Evolutionary conservation across 1,140 invertebrate species (phyloP).

Genomic region (Melanaphis sacchari): DNA sequence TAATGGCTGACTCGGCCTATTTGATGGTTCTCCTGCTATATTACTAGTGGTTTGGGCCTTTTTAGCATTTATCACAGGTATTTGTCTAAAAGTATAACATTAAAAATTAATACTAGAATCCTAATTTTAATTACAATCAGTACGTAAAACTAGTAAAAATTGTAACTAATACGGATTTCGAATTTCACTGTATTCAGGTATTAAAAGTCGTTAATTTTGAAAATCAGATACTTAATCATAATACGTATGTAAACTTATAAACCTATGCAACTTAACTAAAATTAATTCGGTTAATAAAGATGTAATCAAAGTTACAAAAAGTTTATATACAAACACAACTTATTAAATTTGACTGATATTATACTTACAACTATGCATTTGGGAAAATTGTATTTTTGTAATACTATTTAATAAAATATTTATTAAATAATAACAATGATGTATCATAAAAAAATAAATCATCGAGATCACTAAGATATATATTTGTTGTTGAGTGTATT

Average conservation of each 20-base stretch:
- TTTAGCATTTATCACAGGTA: not conserved
- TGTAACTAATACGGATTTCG: not conserved
- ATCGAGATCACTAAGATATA: too few relatives aligned
- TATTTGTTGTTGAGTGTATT: too few relatives aligned
- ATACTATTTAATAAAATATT: not conserved
- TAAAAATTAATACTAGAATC: not conserved
- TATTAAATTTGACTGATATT: not conserved
- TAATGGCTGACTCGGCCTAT: not conserved
- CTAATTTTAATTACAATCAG: not conserved
- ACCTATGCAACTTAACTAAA: too few relatives aligned
- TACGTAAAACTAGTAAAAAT: not conserved
- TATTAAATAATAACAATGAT: too few relatives aligned
- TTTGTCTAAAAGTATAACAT: constrained; percentile 18
- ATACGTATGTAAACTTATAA: too few relatives aligned
- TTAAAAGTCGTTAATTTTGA: too few relatives aligned
- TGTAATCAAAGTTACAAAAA: not conserved
- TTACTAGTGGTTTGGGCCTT: not conserved
- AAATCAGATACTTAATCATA: too few relatives aligned
- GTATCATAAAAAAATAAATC: too few relatives aligned
- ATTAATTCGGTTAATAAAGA: too few relatives aligned
- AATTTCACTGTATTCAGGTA: not conserved
- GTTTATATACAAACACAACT: not conserved
- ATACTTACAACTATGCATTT: not conserved
- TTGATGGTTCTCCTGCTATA: not conserved
- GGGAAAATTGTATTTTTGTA: not conserved